Percentiles rank a stretch among this genome's conserved stretches.
Conservation (phyloP, 2,113 vertebrate genomes). For the Boleophthalmus pectinirostris region DNA sequence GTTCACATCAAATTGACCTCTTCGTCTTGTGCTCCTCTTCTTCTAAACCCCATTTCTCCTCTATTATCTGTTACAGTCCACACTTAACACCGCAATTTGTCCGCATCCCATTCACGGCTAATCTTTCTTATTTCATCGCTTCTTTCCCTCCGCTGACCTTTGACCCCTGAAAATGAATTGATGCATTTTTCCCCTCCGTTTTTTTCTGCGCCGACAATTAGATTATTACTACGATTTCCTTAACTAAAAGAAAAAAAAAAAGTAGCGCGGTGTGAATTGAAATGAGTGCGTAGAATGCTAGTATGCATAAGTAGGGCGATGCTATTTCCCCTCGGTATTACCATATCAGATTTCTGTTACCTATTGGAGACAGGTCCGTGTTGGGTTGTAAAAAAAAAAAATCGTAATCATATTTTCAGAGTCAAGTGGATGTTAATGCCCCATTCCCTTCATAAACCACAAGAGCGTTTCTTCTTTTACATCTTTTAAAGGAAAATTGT, state of each 20-base stretch:
- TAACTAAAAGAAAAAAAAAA: background rate
- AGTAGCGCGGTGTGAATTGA: constrained; percentile 59
- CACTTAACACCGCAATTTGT: constrained; percentile 15
- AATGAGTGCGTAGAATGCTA: constrained; percentile 72
- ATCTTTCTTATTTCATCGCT: constrained; percentile 16
- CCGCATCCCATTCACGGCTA: constrained; percentile 46
- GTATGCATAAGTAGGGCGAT: constrained; percentile 81
- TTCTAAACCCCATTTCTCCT: background rate
- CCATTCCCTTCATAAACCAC: constrained; percentile 74
- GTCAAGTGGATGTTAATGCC: constrained; percentile 83
- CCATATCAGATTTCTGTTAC: constrained; percentile 81
- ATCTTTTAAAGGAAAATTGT: constrained; percentile 79
- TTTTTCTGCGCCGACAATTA: constrained; percentile 65
- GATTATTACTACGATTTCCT: constrained; percentile 74
- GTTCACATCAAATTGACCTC: background rate
- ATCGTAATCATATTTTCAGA: constrained; percentile 68
- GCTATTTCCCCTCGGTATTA: constrained; percentile 73
- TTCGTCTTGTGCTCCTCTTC: background rate
- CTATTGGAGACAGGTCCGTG: constrained; percentile 73
- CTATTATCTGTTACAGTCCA: constrained; percentile 18
- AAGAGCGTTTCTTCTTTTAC: constrained; percentile 69
- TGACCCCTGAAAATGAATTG: constrained; percentile 61
- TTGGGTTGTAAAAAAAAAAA: constrained; percentile 58
- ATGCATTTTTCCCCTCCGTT: constrained; percentile 33
- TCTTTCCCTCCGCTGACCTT: constrained; percentile 48